Evolutionary conservation across 2,797 vertebrate species (phyloP).

Genomic region (Spinus pinus): DNA sequence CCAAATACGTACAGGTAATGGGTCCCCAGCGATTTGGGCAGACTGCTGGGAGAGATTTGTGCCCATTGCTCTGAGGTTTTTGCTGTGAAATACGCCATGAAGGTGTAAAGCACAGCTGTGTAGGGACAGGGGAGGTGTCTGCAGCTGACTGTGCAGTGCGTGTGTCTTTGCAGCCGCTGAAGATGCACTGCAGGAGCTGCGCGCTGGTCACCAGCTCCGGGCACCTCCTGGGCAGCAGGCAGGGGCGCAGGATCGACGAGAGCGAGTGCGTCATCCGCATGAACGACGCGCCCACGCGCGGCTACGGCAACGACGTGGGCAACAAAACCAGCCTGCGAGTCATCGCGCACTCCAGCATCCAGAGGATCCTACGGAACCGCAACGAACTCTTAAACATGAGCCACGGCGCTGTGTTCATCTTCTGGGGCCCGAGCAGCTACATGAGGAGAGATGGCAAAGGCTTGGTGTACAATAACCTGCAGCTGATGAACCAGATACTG

Average conservation of each 20-base stretch:
- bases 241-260: constrained; percentile 86
- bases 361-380: constrained; percentile 89
- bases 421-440: constrained; percentile 97
- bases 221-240: constrained; percentile 85
- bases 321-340: constrained; percentile 91
- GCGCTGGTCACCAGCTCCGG: constrained; percentile 95
- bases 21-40: neutral
- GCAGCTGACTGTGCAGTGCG: neutral
- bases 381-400: constrained; percentile 92
- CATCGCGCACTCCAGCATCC: constrained; percentile 96
- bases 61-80: neutral
- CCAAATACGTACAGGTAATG: neutral
- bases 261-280: constrained; percentile 95
- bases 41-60: neutral
- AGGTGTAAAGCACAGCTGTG: neutral
- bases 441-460: constrained; percentile 96
- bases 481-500: constrained; percentile 93
- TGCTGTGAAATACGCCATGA: neutral
- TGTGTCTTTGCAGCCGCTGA: constrained; percentile 82
- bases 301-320: constrained; percentile 86
- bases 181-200: constrained; percentile 92
- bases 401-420: constrained; percentile 93
- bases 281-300: constrained; percentile 91
- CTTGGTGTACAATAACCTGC: constrained; percentile 93
- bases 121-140: neutral